These are phyloP conservation scores for Drosophila affinis DNA, from an alignment of 2,888 invertebrate species.

Conservation along the genomic window DNA sequence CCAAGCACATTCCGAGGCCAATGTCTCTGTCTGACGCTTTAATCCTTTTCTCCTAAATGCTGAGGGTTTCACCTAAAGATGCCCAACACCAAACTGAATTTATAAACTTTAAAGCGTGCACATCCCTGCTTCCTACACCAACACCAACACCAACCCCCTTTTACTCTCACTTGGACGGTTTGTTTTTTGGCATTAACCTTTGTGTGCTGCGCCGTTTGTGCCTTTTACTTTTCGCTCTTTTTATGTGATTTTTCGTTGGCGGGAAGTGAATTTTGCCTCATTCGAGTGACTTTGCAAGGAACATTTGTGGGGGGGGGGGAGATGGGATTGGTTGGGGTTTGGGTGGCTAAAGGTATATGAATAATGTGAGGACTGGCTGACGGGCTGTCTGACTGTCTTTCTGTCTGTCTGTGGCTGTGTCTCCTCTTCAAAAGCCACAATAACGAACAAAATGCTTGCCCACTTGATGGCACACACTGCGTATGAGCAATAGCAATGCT, in stretches of 20 bases:
- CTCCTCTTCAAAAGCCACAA: conserved; percentile 36
- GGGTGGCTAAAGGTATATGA: conserved; percentile 42
- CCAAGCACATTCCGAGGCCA: conserved; percentile 17
- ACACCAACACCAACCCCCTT: conserved; percentile 6
- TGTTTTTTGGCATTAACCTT: conserved; percentile 66
- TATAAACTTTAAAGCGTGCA: conserved; percentile 38
- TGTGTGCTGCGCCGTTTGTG: conserved; percentile 24
- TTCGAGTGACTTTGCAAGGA: conserved; percentile 57
- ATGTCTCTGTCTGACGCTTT: conserved; percentile 13
- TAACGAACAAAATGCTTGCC: conserved; percentile 51
- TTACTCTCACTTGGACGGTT: conserved; percentile 44
- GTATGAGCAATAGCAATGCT: conserved; percentile 75
- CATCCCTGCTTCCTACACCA: neutral
- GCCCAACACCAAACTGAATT: conserved; percentile 40
- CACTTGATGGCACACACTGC: conserved; percentile 69
- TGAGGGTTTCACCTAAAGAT: conserved; percentile 7
- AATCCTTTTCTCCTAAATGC: conserved; percentile 15
- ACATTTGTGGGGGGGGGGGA: conserved; percentile 22
- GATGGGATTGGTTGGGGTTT: conserved; percentile 26
- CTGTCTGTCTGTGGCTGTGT: conserved; percentile 1
- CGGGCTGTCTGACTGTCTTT: conserved; percentile 25
- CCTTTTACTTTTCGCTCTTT: conserved; percentile 28
- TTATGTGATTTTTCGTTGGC: conserved; percentile 52
- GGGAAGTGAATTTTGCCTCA: conserved; percentile 65
- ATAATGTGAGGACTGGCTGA: conserved; percentile 28